Conservation (phyloP, 2,797 vertebrate species). For the Semaprochilodus insignis region DNA sequence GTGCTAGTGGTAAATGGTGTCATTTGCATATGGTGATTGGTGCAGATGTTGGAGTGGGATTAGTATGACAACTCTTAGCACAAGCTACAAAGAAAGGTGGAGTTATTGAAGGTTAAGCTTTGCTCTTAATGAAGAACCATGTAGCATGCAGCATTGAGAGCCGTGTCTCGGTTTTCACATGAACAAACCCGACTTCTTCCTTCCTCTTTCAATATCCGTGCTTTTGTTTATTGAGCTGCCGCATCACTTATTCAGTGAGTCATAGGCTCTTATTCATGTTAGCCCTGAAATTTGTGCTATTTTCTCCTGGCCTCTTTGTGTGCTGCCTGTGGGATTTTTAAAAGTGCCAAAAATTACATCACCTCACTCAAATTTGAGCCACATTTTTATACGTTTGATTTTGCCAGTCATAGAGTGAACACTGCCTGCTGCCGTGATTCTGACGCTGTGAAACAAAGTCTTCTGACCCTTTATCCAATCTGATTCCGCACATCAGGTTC, state of each 20-base stretch:
- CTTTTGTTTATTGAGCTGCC: not conserved
- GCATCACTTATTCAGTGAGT: not conserved
- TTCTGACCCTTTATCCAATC: not conserved
- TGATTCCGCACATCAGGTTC: not conserved
- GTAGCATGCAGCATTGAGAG: not conserved
- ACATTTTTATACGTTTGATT: not conserved
- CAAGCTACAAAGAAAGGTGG: too few relatives aligned
- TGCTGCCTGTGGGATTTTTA: not conserved
- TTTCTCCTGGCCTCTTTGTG: not conserved
- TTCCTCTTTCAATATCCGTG: not conserved
- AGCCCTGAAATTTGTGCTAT: not conserved
- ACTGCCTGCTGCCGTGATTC: not conserved
- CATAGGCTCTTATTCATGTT: conserved; percentile 1
- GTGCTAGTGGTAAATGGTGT: not conserved
- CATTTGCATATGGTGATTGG: not conserved
- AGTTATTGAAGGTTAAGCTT: not conserved
- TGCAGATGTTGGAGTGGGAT: not conserved
- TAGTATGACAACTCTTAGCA: too few relatives aligned
- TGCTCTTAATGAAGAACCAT: not conserved
- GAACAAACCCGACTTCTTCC: not conserved
- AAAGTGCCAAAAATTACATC: not conserved
- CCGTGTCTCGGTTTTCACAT: not conserved
- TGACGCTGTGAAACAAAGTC: not conserved
- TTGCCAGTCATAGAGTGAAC: not conserved
- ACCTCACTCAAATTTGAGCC: not conserved